Evolutionary conservation across 2,888 invertebrate species (phyloP).

Genomic region (Lasioglossum marginatum): DNA sequence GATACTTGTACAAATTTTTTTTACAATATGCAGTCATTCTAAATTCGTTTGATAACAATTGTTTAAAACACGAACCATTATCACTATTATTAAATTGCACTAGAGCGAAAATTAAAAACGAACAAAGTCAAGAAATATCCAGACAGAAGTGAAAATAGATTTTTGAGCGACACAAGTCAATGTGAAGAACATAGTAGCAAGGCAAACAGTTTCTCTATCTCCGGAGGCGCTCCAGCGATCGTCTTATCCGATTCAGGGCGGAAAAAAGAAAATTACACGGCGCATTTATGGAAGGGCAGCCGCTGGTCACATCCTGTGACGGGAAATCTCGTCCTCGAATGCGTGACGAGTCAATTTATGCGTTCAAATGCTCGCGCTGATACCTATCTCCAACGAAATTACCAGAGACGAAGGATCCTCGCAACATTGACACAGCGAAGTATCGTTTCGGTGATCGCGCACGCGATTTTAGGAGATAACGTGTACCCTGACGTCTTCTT

Average conservation of each 20-base stretch:
- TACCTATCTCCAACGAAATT: constrained; percentile 52
- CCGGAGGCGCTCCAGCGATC: not conserved
- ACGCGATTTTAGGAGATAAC: constrained; percentile 28
- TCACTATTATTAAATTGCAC: too few species aligned
- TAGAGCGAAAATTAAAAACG: too few species aligned
- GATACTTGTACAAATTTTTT: too few species aligned
- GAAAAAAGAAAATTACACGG: constrained; percentile 22
- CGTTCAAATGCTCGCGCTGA: constrained; percentile 20
- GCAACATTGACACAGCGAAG: constrained; percentile 19
- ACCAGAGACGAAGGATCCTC: constrained; percentile 54
- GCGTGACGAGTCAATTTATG: constrained; percentile 41
- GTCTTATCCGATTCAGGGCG: constrained; percentile 19
- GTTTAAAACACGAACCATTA: too few species aligned
- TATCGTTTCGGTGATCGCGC: constrained; percentile 14
- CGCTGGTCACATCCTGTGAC: constrained; percentile 50
- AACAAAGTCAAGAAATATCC: too few species aligned
- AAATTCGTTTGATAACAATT: too few species aligned
- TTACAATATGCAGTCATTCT: too few species aligned
- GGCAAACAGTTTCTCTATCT: too few species aligned
- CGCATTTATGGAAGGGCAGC: not conserved
- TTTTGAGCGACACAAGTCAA: too few species aligned
- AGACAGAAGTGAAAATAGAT: too few species aligned
- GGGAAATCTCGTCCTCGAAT: constrained; percentile 52
- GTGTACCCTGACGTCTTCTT: constrained; percentile 24
- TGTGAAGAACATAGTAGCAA: too few species aligned